Base-by-base conservation (phyloP, 2,797 vertebrate species). In the Rhincodon typus region DNA sequence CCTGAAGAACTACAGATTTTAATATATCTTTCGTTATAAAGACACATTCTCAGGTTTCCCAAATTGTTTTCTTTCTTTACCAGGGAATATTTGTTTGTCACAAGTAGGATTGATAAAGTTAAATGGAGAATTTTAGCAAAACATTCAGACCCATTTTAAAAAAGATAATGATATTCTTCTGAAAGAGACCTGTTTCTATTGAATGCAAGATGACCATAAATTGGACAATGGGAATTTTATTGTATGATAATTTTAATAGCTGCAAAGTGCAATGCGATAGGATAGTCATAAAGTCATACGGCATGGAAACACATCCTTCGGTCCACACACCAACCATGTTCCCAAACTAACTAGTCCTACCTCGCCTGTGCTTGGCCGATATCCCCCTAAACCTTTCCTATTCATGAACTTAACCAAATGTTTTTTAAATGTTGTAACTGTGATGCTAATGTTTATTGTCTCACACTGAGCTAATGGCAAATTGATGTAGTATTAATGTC, bases 71-170 rank as follows among this genome's bases (percentile, higher is more conserved):
- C 38, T 13, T 4, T 93, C 15, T 62, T 90, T 91, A 12, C 6
- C n/a, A 62, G 62, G 7, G 1, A n/a, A 67, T 8, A 6, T 66
- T 62, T 67, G 25, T 27, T 69, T 69, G 90, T 25, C 46, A 27
- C n/a, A 67, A 93, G 38, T 42, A 67, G 62, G 0, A 27, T 69
- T 69, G n/a, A 67, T 93, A 25, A 93, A 2, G 66, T 27, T 69
- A 69, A 42, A n/a, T 93, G 66, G 90, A 69, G 90, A 93, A 69
- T 69, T 25, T 93, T 42, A 66, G 88, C 77, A 82, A 82, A 82
- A 82, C 38, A 38, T 82, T 6, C 69, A 72, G 69, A 34, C 7
- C 0, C 5, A 10, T 77, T 77, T 77, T 10, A 67, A 67, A 38
- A 21, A 69, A 46, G 82, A 84, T 46, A 69, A 67, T 93, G 7